These are phyloP conservation scores for Drosophila peninsularis DNA, from an alignment of 2,888 invertebrate species.

Conservation along the genomic window DNA sequence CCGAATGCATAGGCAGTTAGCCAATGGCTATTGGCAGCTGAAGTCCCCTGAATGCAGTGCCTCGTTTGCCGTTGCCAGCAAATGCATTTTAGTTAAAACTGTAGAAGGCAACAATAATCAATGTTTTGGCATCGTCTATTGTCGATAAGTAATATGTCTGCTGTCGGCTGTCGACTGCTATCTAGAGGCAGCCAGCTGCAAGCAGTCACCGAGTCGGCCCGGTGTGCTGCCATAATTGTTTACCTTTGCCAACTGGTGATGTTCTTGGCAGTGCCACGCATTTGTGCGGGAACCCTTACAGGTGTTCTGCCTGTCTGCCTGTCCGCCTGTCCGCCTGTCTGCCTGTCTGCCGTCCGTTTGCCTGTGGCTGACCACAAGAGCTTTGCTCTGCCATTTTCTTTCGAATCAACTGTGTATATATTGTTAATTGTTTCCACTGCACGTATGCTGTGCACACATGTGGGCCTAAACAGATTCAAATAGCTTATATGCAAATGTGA, in stretches of 20 bases:
- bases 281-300: conserved; percentile 40
- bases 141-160: conserved; percentile 67
- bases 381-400: conserved; percentile 14
- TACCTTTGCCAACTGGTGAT: conserved; percentile 39
- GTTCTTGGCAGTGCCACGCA: conserved; percentile 12
- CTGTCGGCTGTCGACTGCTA: conserved; percentile 35
- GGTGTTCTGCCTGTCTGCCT: conserved; percentile 21
- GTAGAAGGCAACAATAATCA: conserved; percentile 77
- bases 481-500: not conserved
- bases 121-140: conserved; percentile 64
- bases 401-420: conserved; percentile 5
- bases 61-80: conserved; percentile 30
- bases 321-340: not conserved
- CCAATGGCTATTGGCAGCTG: conserved; percentile 15
- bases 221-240: conserved; percentile 62
- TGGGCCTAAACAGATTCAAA: not conserved
- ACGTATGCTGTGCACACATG: conserved; percentile 1
- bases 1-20: conserved; percentile 6
- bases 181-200: conserved; percentile 57
- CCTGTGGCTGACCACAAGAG: conserved; percentile 14
- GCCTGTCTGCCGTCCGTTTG: not conserved
- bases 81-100: conserved; percentile 72
- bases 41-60: conserved; percentile 2
- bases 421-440: conserved; percentile 20
- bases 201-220: conserved; percentile 19